Evolutionary conservation across 2,797 vertebrate genomes (phyloP).

Genomic region (Enteromius argenteus): DNA sequence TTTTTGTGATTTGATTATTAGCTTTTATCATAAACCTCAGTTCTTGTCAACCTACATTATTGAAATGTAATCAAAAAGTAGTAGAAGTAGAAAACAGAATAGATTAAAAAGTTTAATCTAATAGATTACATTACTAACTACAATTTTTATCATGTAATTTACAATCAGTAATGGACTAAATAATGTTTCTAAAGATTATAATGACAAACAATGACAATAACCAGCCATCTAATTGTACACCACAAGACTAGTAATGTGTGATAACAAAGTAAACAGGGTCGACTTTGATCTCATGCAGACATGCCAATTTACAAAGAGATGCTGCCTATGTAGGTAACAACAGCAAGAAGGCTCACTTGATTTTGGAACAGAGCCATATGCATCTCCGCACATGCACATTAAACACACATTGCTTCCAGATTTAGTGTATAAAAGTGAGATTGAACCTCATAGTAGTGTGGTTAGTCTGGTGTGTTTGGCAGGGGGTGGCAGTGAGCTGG

Average conservation of each 20-base stretch:
- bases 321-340: background rate
- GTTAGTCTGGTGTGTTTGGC: conserved; percentile 59
- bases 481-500: conserved; percentile 69
- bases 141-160: background rate
- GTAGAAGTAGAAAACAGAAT: background rate
- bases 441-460: conserved; percentile 67
- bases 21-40: background rate
- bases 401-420: conserved; percentile 38
- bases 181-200: too few species aligned
- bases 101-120: background rate
- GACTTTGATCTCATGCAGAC: background rate
- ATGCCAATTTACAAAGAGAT: background rate
- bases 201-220: background rate
- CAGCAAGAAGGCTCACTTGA: background rate
- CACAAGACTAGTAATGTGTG: too few species aligned
- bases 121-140: background rate
- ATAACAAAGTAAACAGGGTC: too few species aligned
- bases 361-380: conserved; percentile 12
- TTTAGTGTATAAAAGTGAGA: conserved; percentile 58
- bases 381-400: conserved; percentile 7
- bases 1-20: background rate
- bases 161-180: background rate
- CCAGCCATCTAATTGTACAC: too few species aligned
- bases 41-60: background rate
- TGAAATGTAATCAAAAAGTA: background rate